Conservation (phyloP, 2,113 vertebrate species). For the Butorides virescens region DNA sequence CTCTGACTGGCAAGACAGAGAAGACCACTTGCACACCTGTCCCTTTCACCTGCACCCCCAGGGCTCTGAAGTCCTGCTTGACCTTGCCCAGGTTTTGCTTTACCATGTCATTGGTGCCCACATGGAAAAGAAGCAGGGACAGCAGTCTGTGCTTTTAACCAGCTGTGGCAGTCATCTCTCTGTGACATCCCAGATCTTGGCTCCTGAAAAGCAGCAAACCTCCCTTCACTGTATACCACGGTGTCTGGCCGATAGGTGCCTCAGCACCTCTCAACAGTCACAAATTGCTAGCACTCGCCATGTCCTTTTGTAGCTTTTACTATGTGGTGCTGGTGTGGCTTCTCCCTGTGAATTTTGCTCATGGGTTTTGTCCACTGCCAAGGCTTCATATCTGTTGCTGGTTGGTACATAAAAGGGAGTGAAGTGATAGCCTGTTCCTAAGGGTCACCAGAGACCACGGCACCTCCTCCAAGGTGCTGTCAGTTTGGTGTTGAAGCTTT, state of each 20-base stretch:
- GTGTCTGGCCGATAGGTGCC: too few relatives aligned
- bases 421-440: background rate
- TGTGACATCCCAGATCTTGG: background rate
- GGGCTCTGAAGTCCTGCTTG: background rate
- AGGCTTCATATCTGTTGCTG: background rate
- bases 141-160: background rate
- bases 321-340: background rate
- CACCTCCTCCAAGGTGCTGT: background rate
- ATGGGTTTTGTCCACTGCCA: background rate
- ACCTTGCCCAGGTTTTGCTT: background rate
- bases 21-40: background rate
- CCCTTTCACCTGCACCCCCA: background rate
- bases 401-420: background rate
- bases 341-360: background rate
- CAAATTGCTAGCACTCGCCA: background rate
- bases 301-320: background rate
- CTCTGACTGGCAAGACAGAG: background rate
- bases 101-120: background rate
- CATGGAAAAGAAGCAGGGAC: background rate
- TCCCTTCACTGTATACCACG: background rate
- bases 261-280: too few relatives aligned
- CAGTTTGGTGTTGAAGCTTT: background rate
- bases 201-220: background rate
- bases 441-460: background rate
- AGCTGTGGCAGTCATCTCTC: background rate